Evolutionary conservation across 2,888 invertebrate genomes (phyloP).

Genomic region (Steinernema hermaphroditum): DNA sequence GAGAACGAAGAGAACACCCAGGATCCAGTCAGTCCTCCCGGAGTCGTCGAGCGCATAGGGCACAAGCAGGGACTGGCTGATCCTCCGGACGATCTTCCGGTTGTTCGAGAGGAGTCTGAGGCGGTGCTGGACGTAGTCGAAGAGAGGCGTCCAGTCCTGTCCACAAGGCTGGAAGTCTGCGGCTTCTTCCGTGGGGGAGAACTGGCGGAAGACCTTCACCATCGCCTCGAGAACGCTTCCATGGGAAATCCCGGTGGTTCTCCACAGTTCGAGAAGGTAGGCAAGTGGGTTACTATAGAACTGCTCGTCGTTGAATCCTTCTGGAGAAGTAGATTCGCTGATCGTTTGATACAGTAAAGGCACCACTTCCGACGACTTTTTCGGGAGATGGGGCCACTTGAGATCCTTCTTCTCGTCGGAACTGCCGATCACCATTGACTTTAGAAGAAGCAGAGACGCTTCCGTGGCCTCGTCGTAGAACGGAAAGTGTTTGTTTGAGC

Average conservation of each 20-base stretch:
- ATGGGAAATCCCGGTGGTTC: background rate
- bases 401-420: background rate
- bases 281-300: background rate
- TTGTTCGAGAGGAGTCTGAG: background rate
- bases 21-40: background rate
- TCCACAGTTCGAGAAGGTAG: background rate
- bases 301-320: background rate
- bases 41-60: background rate
- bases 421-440: background rate
- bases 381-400: background rate
- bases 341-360: background rate
- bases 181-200: background rate
- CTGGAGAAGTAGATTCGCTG: background rate
- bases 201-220: background rate
- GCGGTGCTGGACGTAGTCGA: background rate
- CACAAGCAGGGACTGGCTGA: background rate
- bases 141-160: constrained; percentile 16
- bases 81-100: background rate
- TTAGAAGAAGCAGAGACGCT: background rate
- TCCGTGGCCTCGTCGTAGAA: constrained; percentile 4
- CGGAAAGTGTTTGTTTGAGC: background rate
- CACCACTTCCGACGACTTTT: background rate
- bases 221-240: background rate
- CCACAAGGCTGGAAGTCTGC: background rate
- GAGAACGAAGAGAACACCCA: constrained; percentile 2